Evolutionary conservation across 2,888 invertebrate species (phyloP), one percentile per base, ranked within the genome.

Genomic region (Pseudococcus viburni): DNA sequence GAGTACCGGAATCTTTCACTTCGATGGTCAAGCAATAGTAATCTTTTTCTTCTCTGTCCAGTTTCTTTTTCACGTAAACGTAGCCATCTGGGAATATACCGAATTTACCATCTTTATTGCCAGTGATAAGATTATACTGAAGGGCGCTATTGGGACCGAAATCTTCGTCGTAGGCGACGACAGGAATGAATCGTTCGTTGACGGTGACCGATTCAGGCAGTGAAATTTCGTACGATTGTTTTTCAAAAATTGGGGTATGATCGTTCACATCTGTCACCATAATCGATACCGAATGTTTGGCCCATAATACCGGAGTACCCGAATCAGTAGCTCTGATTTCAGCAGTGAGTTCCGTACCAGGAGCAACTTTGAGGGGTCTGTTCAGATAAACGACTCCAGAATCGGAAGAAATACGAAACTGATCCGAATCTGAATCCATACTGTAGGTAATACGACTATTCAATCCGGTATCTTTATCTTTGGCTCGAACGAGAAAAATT

Each of bases 61-160:
- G 92, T 1, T 94, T 92, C 90, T 96, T 96, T 91, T 96, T 95
- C 0, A 99, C 96, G 92, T 97, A 99, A 48, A 99, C 92, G 91
- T 94, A 96, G 0, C 99, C 99, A 92, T 98, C 98, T 0, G 99
- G 99, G 91, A 99, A 99, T 68, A 99, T 95, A 0, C 98, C 98
- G 92, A 99, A 99, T 91, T 95, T 96, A 80, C 93, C 94, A 91
- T 97, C 96, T 8, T 93, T 92, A 91, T 98, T 98, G 1, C 98
- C 98, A 91, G 96, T 96, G 0, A 94, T 94, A 85, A 99, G 97
- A 83, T 94, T 93, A 92, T 97, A 98, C 0, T 95, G 94, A 87
- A 98, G 94, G 89, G 94, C 93, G 0, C 96, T 96, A 92, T 96
- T 98, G 0, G 93, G 92, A 0, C 96, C 97, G 77, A 96, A 93